Conservation (phyloP, 2,113 vertebrate species). For the Ammodytes dubius region DNA sequence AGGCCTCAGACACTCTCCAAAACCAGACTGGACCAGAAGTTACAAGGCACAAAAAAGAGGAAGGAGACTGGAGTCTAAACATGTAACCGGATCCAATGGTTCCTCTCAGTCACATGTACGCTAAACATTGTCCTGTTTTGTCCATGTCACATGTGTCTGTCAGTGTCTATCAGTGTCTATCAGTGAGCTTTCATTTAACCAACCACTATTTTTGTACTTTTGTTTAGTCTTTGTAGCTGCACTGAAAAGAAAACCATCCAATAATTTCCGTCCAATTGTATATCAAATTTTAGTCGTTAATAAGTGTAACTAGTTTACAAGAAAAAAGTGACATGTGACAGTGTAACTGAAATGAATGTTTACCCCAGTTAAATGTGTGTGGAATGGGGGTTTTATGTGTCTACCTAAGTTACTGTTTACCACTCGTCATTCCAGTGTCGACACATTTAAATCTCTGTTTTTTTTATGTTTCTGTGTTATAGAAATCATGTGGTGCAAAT, state of each 20-base stretch:
- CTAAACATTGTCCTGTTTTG: constrained; percentile 1
- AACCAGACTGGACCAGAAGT: constrained; percentile 72
- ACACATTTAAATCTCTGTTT: background rate
- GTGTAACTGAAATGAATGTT: constrained; percentile 52
- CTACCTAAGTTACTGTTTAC: constrained; percentile 5
- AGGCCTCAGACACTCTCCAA: constrained; percentile 74
- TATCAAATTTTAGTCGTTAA: constrained; percentile 30
- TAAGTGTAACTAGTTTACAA: constrained; percentile 66
- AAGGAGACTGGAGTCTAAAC: constrained; percentile 78
- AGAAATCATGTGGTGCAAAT: background rate
- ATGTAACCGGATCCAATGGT: background rate
- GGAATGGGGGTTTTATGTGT: constrained; percentile 47
- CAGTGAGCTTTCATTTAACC: constrained; percentile 10
- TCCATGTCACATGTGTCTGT: background rate
- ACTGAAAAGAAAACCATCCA: constrained; percentile 43
- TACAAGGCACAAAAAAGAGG: constrained; percentile 64
- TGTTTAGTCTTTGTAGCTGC: constrained; percentile 38
- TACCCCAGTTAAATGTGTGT: constrained; percentile 45
- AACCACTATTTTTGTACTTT: constrained; percentile 44
- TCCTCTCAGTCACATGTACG: constrained; percentile 10
- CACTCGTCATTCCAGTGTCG: constrained; percentile 27
- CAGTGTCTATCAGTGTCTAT: too few species aligned
- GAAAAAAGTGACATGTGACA: constrained; percentile 20
- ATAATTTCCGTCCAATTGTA: constrained; percentile 70
- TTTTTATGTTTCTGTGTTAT: background rate